Conservation (phyloP, 2,888 invertebrate species). For the Euplagia quadripunctaria region DNA sequence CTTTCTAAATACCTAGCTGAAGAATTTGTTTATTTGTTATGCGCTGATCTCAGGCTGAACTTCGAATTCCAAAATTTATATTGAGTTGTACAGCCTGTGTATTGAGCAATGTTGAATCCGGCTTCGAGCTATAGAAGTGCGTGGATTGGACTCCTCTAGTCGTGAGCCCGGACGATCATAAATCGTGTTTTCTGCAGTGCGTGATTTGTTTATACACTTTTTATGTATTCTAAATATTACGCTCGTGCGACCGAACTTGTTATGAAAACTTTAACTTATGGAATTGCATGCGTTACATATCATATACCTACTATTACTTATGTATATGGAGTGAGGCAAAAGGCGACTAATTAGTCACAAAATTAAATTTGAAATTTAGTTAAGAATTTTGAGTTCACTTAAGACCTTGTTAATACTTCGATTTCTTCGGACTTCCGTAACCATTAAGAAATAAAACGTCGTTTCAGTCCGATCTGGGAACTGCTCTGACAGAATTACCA, state of each 20-base stretch:
- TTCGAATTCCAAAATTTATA: background rate
- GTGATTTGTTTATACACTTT: slow-evolving; percentile 1
- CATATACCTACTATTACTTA: background rate
- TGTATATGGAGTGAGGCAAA: too few relatives aligned
- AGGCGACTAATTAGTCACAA: background rate
- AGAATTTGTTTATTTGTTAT: too few relatives aligned
- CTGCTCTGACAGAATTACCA: background rate
- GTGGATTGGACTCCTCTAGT: background rate
- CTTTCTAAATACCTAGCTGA: too few relatives aligned
- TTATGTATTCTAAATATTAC: background rate
- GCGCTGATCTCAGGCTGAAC: too few relatives aligned
- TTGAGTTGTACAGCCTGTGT: background rate
- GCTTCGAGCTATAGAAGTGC: background rate
- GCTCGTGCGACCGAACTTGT: background rate
- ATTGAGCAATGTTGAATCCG: background rate
- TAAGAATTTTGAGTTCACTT: background rate
- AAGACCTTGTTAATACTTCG: background rate
- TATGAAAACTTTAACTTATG: background rate
- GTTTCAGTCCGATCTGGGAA: background rate
- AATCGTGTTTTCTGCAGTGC: background rate
- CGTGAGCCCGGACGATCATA: slow-evolving; percentile 1
- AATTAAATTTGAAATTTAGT: background rate
- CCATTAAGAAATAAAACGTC: background rate
- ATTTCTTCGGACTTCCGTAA: background rate
- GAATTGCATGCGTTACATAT: background rate